Percentiles rank a stretch among this genome's conserved stretches.
Conservation (phyloP, 1,140 invertebrate species). For the Lepidurus packardi region DNA sequence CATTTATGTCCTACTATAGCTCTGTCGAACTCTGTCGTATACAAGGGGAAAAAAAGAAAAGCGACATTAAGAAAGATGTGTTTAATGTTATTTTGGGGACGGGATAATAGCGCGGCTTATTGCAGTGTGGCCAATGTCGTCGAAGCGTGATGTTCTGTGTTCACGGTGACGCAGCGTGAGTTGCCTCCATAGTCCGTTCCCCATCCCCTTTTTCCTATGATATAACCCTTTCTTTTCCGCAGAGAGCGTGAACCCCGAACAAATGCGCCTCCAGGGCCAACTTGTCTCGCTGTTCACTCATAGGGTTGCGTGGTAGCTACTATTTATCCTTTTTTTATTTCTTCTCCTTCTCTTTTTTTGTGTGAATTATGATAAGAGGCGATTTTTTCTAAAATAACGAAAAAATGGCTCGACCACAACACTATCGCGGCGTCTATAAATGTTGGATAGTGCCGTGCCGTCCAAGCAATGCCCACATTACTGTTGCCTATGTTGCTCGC, state of each 20-base stretch:
- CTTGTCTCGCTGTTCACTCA: background rate
- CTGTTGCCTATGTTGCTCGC: background rate
- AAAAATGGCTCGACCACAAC: background rate
- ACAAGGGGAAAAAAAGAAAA: background rate
- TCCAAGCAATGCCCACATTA: conserved; percentile 13
- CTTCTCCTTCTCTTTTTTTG: background rate
- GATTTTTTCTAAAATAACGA: conserved; percentile 2
- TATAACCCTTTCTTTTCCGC: conserved; percentile 7
- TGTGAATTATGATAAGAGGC: background rate
- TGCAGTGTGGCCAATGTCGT: conserved; percentile 20
- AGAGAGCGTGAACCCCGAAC: conserved; percentile 6
- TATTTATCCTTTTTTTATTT: background rate
- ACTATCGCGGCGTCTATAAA: conserved; percentile 3
- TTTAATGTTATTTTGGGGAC: background rate
- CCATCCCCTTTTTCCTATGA: background rate
- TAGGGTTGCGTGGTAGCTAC: background rate
- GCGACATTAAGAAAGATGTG: conserved; percentile 15
- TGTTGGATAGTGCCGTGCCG: conserved; percentile 2
- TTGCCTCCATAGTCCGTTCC: background rate
- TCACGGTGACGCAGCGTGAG: conserved; percentile 17
- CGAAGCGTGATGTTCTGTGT: conserved; percentile 5
- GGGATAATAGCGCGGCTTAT: background rate
- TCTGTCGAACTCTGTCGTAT: background rate
- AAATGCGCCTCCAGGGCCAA: conserved; percentile 3
- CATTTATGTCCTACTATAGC: background rate